A percentile compares a stretch with the other conserved stretches of the same genome.
phyloP scores from a whole-genome alignment of 2,797 vertebrate genomes.

The Phataginus tricuspis region DNA sequence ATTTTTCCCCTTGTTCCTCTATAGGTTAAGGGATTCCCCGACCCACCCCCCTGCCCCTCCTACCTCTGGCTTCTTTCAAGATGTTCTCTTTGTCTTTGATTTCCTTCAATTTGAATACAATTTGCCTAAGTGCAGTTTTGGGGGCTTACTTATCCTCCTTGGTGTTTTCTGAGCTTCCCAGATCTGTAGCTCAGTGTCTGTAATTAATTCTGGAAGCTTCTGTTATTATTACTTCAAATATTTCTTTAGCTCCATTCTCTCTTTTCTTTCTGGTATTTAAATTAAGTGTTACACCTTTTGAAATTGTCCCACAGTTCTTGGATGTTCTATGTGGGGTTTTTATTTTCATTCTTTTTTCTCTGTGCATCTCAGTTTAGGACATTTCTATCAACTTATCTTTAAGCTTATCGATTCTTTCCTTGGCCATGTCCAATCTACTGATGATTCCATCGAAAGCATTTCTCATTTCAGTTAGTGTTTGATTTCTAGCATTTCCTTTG shows the following conservation, averaged over 20 bases:
- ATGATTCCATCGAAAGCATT: background rate
- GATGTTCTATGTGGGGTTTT: background rate
- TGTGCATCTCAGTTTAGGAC: background rate
- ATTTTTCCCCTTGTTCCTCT: background rate
- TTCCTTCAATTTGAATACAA: background rate
- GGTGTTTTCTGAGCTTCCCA: background rate
- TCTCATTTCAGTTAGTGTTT: background rate
- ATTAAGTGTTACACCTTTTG: background rate
- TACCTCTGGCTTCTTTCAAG: background rate
- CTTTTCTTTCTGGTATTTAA: background rate
- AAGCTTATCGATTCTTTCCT: background rate
- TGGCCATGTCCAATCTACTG: background rate
- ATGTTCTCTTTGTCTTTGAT: background rate
- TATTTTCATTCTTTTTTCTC: background rate
- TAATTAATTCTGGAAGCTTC: background rate
- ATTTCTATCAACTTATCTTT: background rate
- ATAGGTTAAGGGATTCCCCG: background rate
- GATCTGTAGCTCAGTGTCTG: background rate
- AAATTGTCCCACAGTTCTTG: background rate
- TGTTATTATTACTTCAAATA: background rate
- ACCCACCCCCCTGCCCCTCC: too few relatives aligned
- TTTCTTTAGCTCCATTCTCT: background rate
- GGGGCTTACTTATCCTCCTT: background rate
- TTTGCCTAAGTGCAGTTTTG: background rate
- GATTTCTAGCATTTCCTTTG: background rate